These are phyloP conservation scores for Globodera ellingtonae DNA, from an alignment of 1,140 invertebrate genomes.

Conservation along the genomic window DNA sequence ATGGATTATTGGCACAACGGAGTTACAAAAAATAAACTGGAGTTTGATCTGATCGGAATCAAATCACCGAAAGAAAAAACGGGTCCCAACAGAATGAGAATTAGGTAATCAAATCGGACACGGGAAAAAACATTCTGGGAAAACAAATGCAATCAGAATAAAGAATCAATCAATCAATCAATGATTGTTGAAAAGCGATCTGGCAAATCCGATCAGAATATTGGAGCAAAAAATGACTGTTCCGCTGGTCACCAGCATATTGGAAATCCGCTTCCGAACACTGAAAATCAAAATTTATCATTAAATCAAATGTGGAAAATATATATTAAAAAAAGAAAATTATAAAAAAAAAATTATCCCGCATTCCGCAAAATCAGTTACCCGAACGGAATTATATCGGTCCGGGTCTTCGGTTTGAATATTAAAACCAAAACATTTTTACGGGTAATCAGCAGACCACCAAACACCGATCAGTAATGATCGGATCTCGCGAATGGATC, in stretches of 20 bases:
- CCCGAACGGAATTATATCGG: too few species aligned
- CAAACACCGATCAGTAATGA: not conserved
- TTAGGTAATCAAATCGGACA: too few species aligned
- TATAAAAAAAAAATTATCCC: constrained; percentile 10
- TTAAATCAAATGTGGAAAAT: constrained; percentile 2
- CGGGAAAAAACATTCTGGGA: too few species aligned
- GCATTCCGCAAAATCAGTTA: not conserved
- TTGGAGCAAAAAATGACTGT: constrained; percentile 48
- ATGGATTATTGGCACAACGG: too few species aligned
- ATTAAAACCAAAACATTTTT: too few species aligned
- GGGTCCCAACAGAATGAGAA: too few species aligned
- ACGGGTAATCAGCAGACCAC: not conserved
- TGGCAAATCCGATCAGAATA: constrained; percentile 49
- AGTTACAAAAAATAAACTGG: too few species aligned
- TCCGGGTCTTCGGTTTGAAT: too few species aligned
- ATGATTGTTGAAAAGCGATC: constrained; percentile 34
- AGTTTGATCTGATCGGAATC: too few species aligned
- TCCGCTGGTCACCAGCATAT: constrained; percentile 36
- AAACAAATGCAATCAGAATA: not conserved
- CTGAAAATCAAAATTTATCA: constrained; percentile 38
- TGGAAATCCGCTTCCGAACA: constrained; percentile 35
- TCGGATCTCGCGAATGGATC: not conserved
- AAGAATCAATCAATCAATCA: not conserved
- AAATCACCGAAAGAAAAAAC: too few species aligned
- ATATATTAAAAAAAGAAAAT: not conserved